Conservation (phyloP, 2,888 invertebrate species). For the Hybos culiciformis region DNA sequence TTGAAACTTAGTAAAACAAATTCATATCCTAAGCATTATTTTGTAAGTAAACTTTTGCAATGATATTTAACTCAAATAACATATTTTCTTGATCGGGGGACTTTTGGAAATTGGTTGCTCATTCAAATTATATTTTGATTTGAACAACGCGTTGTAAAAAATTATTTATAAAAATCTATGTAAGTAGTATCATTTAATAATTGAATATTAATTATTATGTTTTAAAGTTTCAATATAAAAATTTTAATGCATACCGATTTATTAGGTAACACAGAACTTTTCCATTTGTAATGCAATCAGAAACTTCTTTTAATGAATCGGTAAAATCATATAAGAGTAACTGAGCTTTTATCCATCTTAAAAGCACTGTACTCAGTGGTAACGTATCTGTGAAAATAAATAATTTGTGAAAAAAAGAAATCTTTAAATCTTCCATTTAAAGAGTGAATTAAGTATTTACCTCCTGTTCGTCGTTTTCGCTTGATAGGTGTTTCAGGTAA, state of each 20-base stretch:
- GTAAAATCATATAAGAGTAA: constrained; percentile 29
- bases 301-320: constrained; percentile 29
- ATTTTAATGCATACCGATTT: constrained; percentile 24
- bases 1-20: too few relatives aligned
- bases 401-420: neutral
- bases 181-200: too few relatives aligned
- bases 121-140: too few relatives aligned
- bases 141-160: too few relatives aligned
- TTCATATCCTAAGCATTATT: neutral
- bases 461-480: constrained; percentile 33
- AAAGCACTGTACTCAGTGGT: constrained; percentile 29
- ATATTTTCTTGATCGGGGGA: too few relatives aligned
- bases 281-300: constrained; percentile 33
- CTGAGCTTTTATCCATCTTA: constrained; percentile 34
- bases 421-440: neutral
- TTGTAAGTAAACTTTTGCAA: too few relatives aligned
- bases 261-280: constrained; percentile 34
- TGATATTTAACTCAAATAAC: too few relatives aligned
- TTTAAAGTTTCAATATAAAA: neutral
- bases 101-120: too few relatives aligned
- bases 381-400: constrained; percentile 21
- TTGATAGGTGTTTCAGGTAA: constrained; percentile 44
- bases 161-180: neutral
- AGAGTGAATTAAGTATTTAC: constrained; percentile 16
- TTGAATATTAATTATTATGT: neutral